Conservation (phyloP, 2,888 invertebrate genomes). For the Calephelis perditalis region DNA sequence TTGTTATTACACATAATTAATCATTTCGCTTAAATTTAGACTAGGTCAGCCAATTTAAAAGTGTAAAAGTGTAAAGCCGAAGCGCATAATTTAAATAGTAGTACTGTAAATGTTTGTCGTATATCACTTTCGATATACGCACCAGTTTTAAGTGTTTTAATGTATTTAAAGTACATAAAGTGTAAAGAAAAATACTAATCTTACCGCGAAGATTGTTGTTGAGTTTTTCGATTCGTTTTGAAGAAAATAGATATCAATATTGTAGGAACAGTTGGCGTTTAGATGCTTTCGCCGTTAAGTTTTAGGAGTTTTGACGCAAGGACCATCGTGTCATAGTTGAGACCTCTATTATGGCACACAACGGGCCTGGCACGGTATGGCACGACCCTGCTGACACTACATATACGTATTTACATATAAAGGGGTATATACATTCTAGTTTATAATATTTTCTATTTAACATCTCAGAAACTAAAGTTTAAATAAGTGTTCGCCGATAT, state of each 20-base stretch:
- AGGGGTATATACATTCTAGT: constrained; percentile 46
- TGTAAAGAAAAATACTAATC: constrained; percentile 17
- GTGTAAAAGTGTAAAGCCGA: no score
- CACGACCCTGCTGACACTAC: constrained; percentile 64
- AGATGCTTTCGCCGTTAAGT: constrained; percentile 51
- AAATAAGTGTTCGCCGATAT: no score
- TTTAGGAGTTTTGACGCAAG: constrained; percentile 70
- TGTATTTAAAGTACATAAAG: background rate
- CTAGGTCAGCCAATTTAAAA: no score
- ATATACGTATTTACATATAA: constrained; percentile 55
- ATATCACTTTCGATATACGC: no score
- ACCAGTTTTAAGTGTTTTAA: no score
- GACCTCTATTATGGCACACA: constrained; percentile 56
- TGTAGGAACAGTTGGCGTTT: constrained; percentile 34
- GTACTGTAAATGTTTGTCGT: no score
- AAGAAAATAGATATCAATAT: constrained; percentile 33
- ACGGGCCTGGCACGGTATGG: constrained; percentile 69
- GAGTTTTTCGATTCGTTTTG: constrained; percentile 48
- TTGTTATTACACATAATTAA: no score
- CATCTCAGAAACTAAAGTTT: no score
- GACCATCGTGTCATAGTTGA: constrained; percentile 65
- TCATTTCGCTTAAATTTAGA: no score
- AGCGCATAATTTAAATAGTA: no score
- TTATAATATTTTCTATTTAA: no score
- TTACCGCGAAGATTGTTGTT: constrained; percentile 37